Evolutionary conservation across 1,140 invertebrate species (phyloP), one percentile per base, ranked within the genome.

Genomic region (Harpegnathos saltator): DNA sequence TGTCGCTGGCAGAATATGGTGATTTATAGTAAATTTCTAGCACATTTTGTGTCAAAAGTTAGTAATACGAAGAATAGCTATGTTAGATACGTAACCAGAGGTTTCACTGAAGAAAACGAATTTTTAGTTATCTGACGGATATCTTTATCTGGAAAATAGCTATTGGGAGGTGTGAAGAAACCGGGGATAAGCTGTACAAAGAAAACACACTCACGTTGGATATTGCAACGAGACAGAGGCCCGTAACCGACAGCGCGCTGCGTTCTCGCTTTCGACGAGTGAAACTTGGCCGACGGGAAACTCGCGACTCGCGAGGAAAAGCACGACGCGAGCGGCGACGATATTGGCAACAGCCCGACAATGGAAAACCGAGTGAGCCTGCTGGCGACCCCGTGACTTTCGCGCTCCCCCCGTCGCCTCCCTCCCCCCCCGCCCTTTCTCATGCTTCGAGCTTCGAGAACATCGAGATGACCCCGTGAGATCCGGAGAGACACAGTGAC

Each of bases 281-380:
- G 56, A 50, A 22, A n/a, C n/a, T 50, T n/a, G 54, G 17, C 11
- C 38, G 17, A 66, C 19, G 19, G n/a, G n/a, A 33, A 33, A 33
- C 17, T 68, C 3, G 19, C 14, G 63, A 19, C 56, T 68, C 54
- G n/a, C 62, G 15, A 78, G 38, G 29, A 56, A 78, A 78, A 68
- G 38, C 68, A 54, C 11, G 61, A 33, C 26, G 26, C 44, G 24
- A 2, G 58, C 29, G 56, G 73, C 33, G 11, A 65, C 54, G 66
- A n/a, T n/a, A n/a, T n/a, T 12, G 29, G 54, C n/a, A n/a, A n/a
- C n/a, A n/a, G 80, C 38, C 68, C 80, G 62, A 84, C 75, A 82
- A 88, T 84, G 75, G 33, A 82, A 88, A 81, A 77, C 61, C 12
- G 52, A 80, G 33, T 26, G 68, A 74, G 29, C 14, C 12, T 3